Percentiles rank a stretch among this genome's conserved stretches.
phyloP scores from a whole-genome alignment of 1,140 invertebrate genomes.

The Drosophila ohnishii region DNA sequence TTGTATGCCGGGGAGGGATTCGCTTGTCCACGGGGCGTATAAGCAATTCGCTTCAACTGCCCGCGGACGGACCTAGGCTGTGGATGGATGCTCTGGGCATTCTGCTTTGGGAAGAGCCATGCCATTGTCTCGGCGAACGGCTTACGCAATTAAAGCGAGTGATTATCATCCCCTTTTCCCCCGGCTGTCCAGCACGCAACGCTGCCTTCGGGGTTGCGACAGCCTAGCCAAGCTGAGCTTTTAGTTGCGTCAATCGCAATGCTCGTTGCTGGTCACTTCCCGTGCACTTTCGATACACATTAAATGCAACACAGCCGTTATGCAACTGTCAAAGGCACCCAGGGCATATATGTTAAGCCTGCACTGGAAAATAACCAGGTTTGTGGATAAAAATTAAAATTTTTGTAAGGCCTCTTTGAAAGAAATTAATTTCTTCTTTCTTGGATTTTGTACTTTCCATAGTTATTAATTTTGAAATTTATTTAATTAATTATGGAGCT shows the following conservation, averaged over 20 bases:
- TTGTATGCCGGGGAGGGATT: constrained; percentile 58
- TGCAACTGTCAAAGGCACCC: constrained; percentile 46
- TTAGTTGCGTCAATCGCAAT: constrained; percentile 37
- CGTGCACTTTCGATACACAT: constrained; percentile 59
- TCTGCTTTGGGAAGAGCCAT: constrained; percentile 38
- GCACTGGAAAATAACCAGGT: background rate
- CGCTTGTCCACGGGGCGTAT: constrained; percentile 54
- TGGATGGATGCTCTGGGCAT: constrained; percentile 49
- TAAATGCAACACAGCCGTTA: constrained; percentile 42
- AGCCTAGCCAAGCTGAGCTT: constrained; percentile 15
- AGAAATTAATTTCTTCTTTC: background rate
- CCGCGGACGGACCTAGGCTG: constrained; percentile 6
- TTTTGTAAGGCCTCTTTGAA: background rate
- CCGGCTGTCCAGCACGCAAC: constrained; percentile 28
- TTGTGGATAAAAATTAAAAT: background rate
- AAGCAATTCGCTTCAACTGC: constrained; percentile 60
- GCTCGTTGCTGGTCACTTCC: constrained; percentile 49
- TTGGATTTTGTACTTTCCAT: background rate
- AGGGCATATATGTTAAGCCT: background rate
- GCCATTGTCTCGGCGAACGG: constrained; percentile 26
- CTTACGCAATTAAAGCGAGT: constrained; percentile 50
- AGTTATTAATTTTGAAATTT: background rate
- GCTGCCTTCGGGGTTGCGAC: constrained; percentile 44
- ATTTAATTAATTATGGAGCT: background rate
- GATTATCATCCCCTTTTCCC: constrained; percentile 15